Conservation (phyloP, 2,113 vertebrate species). For the Phrynosoma platyrhinos region DNA sequence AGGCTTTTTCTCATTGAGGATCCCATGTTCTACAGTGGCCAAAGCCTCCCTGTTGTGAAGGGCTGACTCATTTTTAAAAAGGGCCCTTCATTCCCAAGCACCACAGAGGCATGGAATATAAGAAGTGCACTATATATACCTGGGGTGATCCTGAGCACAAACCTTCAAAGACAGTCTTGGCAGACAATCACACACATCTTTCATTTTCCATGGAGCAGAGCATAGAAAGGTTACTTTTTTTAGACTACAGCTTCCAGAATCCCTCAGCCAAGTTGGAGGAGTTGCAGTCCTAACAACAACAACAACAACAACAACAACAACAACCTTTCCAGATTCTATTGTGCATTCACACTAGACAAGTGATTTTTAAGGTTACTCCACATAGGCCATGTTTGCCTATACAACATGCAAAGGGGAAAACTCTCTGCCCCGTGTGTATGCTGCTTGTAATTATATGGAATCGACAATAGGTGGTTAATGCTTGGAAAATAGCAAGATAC, state of each 20-base stretch:
- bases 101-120: neutral
- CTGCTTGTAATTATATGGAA: neutral
- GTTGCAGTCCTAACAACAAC: too few species aligned
- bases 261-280: too few species aligned
- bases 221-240: too few species aligned
- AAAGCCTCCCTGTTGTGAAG: neutral
- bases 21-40: neutral
- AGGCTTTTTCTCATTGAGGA: neutral
- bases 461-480: neutral
- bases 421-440: neutral
- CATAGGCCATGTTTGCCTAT: neutral
- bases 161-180: neutral
- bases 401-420: neutral
- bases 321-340: too few species aligned
- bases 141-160: neutral
- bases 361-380: neutral
- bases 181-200: neutral
- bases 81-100: neutral
- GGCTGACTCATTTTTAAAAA: neutral
- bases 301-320: too few species aligned
- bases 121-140: neutral
- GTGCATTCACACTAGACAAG: neutral
- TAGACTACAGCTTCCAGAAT: too few species aligned
- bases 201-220: neutral
- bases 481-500: neutral